Percentiles rank a stretch among this genome's conserved stretches.
These are phyloP conservation scores for Eospalax fontanierii DNA, from an alignment of 2,797 vertebrate species.

Conservation along the genomic window DNA sequence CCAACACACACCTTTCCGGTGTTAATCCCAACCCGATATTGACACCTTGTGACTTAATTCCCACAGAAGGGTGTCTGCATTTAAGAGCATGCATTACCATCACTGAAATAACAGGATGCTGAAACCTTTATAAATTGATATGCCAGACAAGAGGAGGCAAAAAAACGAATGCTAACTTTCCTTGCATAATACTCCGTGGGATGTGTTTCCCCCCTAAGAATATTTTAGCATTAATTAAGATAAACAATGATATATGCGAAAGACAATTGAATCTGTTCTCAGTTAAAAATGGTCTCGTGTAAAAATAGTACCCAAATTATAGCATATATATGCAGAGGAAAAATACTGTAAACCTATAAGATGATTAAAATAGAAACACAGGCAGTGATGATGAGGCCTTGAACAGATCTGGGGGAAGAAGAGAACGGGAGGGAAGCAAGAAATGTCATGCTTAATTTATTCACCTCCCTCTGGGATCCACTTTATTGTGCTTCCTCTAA, in stretches of 20 bases:
- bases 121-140: conserved; percentile 84
- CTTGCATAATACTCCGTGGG: conserved; percentile 88
- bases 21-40: conserved; percentile 55
- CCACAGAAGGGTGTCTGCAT: conserved; percentile 34
- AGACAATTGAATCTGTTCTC: conserved; percentile 86
- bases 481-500: conserved; percentile 14
- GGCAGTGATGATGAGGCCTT: conserved; percentile 59
- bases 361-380: conserved; percentile 83
- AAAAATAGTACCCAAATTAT: conserved; percentile 83
- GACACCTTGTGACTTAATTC: conserved; percentile 66
- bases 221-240: conserved; percentile 91
- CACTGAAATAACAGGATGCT: conserved; percentile 75
- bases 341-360: conserved; percentile 83
- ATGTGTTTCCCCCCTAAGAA: conserved; percentile 88
- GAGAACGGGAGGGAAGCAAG: neutral
- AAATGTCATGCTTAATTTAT: conserved; percentile 60
- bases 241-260: conserved; percentile 89
- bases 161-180: conserved; percentile 83
- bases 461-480: conserved; percentile 56
- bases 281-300: conserved; percentile 76
- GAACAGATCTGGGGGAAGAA: conserved; percentile 35
- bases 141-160: conserved; percentile 84
- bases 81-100: conserved; percentile 71
- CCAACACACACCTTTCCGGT: neutral
- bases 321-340: conserved; percentile 68